Conservation (phyloP, 2,113 vertebrate species). For the Labrus mixtus region DNA sequence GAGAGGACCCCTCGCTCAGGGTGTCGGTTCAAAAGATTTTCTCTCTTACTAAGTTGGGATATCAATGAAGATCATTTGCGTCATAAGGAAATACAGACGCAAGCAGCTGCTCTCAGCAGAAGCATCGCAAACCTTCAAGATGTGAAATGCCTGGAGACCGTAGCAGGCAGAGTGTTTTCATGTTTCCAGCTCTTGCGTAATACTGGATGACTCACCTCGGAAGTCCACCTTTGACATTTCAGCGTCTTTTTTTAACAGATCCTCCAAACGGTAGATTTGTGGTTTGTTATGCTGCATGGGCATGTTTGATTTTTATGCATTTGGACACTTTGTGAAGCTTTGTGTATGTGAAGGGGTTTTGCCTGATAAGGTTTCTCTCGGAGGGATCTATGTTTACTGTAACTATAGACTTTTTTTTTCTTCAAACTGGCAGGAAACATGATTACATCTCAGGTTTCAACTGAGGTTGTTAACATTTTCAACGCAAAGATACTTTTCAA, state of each 20-base stretch:
- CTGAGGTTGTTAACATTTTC: no score
- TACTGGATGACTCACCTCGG: slow-evolving; percentile 31
- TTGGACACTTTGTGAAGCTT: background rate
- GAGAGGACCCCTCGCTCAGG: background rate
- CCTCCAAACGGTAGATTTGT: background rate
- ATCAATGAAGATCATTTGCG: slow-evolving; percentile 51
- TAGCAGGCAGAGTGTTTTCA: slow-evolving; percentile 21
- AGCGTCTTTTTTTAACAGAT: slow-evolving; percentile 18
- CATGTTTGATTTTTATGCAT: background rate
- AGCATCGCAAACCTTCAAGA: background rate
- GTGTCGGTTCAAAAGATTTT: slow-evolving; percentile 47
- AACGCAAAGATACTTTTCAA: no score
- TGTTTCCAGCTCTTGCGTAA: slow-evolving; percentile 14
- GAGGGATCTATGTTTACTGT: no score
- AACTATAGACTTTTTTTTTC: no score
- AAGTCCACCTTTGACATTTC: slow-evolving; percentile 18
- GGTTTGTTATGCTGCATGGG: background rate
- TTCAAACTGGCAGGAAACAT: no score
- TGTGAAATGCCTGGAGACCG: background rate
- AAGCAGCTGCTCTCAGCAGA: slow-evolving; percentile 51
- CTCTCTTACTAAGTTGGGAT: slow-evolving; percentile 39
- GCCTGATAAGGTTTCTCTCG: no score
- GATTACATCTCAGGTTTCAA: no score
- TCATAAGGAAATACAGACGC: slow-evolving; percentile 50
- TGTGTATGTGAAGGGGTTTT: background rate